Base-by-base conservation (phyloP, 2,888 invertebrate species). In the Germaria angustata region DNA sequence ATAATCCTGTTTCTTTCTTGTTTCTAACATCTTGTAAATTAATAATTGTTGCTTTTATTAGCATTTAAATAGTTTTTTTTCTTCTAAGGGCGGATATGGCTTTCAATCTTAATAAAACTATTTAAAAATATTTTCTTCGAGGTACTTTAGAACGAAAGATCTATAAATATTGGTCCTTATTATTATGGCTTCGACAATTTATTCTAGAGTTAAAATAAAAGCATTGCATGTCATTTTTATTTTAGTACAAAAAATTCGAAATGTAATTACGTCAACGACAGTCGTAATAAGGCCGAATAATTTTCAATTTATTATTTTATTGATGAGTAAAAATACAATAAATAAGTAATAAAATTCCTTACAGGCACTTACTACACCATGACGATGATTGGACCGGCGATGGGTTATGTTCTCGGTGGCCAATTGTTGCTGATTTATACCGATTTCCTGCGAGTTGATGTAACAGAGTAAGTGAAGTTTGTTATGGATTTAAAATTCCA, bases 401-500 rank as follows among this genome's bases (percentile, higher is more conserved):
- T 96, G 86, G 97, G 97, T 49, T 96, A 95, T 90, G 94, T 97
- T 32, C 89, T 96, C n/a, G 97, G 97, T 3, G 96, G 97, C 0
- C 95, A 95, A 88, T 93, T 97, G 88, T 93, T 97, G 83, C 93
- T 94, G 85, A 92, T 96, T 73, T 96, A 96, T 89, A 94, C 94
- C 1, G 96, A 96, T 88, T 94, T 95, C 87, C 90, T 94, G 71
- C 92, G 92, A 68, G 92, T 95, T 72, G 93, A 95, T 88, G 92
- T 94, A 0, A 90, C 92, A 63, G 92, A 93, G 95, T 95, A 91
- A 94, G 95, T 94, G 76, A 36, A 8, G 49, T 15, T 39, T 22
- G 22, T 11, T 49, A 4, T 13, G 28, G 28, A 32, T 32, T 55
- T n/a, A 34, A 41, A 41, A n/a, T n/a, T n/a, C n/a, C n/a, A n/a